Evolutionary conservation across 2,888 invertebrate genomes (phyloP).

Genomic region (Endomychus coccineus): DNA sequence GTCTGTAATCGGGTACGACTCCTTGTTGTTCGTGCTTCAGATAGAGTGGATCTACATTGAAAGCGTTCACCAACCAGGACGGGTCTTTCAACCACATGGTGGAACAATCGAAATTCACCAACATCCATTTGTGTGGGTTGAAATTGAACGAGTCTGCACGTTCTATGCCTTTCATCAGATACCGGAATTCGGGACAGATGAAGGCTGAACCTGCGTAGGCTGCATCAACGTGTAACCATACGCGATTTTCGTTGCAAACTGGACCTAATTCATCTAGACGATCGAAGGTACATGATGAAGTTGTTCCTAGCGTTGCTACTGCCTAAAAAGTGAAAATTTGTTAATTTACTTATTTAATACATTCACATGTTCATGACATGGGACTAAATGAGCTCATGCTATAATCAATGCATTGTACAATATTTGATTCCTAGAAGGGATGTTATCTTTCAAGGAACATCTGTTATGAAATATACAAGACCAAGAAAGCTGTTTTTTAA

Average conservation of each 20-base stretch:
- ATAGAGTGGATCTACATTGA: conserved; percentile 96
- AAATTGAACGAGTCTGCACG: conserved; percentile 95
- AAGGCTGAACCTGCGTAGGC: conserved; percentile 96
- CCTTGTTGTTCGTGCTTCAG: conserved; percentile 91
- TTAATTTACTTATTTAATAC: too few relatives aligned
- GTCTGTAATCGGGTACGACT: conserved; percentile 86
- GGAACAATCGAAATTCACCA: conserved; percentile 99
- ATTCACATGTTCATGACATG: too few relatives aligned
- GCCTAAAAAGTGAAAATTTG: conserved; percentile 49
- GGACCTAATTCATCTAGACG: conserved; percentile 80
- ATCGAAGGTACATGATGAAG: conserved; percentile 94
- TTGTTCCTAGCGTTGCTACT: conserved; percentile 89
- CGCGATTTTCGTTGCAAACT: conserved; percentile 62
- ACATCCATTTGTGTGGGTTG: conserved; percentile 98
- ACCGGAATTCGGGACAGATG: conserved; percentile 93
- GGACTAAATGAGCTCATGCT: too few relatives aligned
- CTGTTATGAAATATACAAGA: too few relatives aligned
- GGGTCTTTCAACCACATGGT: conserved; percentile 94
- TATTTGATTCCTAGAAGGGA: too few relatives aligned
- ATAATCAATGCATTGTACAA: too few relatives aligned
- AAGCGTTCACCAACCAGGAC: conserved; percentile 84
- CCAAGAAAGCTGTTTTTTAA: too few relatives aligned
- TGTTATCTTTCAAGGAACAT: too few relatives aligned
- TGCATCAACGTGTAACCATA: conserved; percentile 96
- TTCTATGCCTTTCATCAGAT: conserved; percentile 82